Evolutionary conservation across 2,888 invertebrate genomes (phyloP).

Genomic region (Dicycla oo): DNA sequence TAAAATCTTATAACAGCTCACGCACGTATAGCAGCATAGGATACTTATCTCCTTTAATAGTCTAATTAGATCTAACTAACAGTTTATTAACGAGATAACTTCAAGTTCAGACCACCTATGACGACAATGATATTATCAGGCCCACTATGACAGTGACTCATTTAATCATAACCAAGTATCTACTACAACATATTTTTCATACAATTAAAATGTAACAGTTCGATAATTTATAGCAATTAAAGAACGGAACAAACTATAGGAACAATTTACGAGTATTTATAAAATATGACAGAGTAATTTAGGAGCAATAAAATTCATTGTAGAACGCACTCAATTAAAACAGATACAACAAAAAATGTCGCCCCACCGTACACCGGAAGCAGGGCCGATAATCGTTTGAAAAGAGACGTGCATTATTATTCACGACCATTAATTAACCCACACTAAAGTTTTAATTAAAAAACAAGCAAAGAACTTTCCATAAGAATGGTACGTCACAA

Average conservation of each 20-base stretch:
- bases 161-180: conserved; percentile 47
- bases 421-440: conserved; percentile 85
- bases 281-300: conserved; percentile 50
- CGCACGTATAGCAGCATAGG: neutral
- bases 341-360: conserved; percentile 59
- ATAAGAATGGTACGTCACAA: conserved; percentile 86
- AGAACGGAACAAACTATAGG: conserved; percentile 46
- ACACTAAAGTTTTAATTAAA: conserved; percentile 89
- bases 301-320: conserved; percentile 48
- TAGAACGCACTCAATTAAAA: conserved; percentile 54
- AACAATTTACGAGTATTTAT: conserved; percentile 54
- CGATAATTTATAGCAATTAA: conserved; percentile 49
- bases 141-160: conserved; percentile 22
- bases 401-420: conserved; percentile 74
- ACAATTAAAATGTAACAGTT: conserved; percentile 55
- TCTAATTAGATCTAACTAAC: conserved; percentile 41
- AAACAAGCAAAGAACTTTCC: conserved; percentile 80
- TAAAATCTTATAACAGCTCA: neutral
- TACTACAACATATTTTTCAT: conserved; percentile 41
- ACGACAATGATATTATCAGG: conserved; percentile 55
- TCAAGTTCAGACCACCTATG: conserved; percentile 59
- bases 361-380: conserved; percentile 69
- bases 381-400: conserved; percentile 67
- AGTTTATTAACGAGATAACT: conserved; percentile 47
- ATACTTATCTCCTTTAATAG: conserved; percentile 34